phyloP scores from a whole-genome alignment of 2,888 invertebrate species.

The Drosophila birchii region DNA sequence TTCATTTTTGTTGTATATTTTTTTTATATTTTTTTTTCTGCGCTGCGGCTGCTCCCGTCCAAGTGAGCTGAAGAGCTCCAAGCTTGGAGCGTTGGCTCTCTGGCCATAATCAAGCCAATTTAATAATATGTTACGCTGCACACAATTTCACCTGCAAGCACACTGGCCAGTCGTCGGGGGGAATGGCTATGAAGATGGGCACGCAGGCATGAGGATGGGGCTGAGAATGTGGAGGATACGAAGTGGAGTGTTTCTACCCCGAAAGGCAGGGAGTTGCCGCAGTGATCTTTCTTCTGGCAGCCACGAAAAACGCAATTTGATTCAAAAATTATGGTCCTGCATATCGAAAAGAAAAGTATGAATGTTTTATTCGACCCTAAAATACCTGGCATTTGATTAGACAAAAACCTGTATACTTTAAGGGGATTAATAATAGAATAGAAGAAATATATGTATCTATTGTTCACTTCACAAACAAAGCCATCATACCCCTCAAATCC shows the following conservation, averaged over 20 bases:
- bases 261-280: constrained; percentile 29
- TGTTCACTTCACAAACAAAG: neutral
- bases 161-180: constrained; percentile 2
- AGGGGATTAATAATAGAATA: neutral
- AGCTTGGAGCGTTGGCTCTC: constrained; percentile 34
- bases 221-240: neutral
- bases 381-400: neutral
- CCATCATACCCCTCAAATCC: constrained; percentile 1
- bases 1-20: constrained; percentile 24
- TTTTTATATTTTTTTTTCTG: constrained; percentile 5
- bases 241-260: constrained; percentile 7
- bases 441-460: neutral
- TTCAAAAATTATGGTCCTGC: constrained; percentile 59
- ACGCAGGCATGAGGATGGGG: neutral
- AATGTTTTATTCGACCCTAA: neutral
- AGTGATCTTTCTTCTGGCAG: constrained; percentile 42
- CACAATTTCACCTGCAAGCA: constrained; percentile 76
- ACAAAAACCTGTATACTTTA: neutral
- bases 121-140: constrained; percentile 76
- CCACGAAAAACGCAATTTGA: constrained; percentile 64
- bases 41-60: constrained; percentile 50
- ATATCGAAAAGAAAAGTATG: constrained; percentile 29
- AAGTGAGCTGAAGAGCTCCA: constrained; percentile 9
- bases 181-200: neutral
- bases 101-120: constrained; percentile 78